Conservation (phyloP, 2,797 vertebrate species). For the Parauchenoglanis punctatus region DNA sequence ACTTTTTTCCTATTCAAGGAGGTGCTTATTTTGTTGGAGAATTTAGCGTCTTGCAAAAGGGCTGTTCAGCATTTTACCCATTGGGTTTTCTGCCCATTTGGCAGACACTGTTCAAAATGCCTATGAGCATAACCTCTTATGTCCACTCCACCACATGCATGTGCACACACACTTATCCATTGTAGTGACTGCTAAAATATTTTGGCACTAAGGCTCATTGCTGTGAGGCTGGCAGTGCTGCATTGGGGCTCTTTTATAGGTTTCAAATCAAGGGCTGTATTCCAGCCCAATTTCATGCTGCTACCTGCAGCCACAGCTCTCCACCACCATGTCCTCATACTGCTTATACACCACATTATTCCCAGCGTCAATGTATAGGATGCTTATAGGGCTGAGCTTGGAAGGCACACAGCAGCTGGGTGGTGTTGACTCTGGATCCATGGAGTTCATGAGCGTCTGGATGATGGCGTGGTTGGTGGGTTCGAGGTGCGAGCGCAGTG, state of each 20-base stretch:
- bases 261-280: slow-evolving; percentile 43
- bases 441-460: slow-evolving; percentile 88
- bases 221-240: slow-evolving; percentile 35
- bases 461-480: slow-evolving; percentile 90
- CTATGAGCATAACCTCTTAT: slow-evolving; percentile 14
- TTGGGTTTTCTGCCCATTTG: slow-evolving; percentile 22
- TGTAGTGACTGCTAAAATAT: slow-evolving; percentile 33
- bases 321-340: slow-evolving; percentile 90
- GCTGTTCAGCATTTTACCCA: slow-evolving; percentile 10
- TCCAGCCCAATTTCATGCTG: slow-evolving; percentile 56
- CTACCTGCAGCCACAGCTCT: slow-evolving; percentile 88
- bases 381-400: slow-evolving; percentile 87
- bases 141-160: slow-evolving; percentile 29
- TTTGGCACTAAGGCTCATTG: slow-evolving; percentile 45
- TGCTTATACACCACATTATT: slow-evolving; percentile 91
- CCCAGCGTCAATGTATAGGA: slow-evolving; percentile 85
- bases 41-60: slow-evolving; percentile 30
- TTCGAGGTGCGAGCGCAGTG: slow-evolving; percentile 84
- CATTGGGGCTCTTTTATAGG: slow-evolving; percentile 20
- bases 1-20: slow-evolving; percentile 35
- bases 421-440: slow-evolving; percentile 83
- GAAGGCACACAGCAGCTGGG: slow-evolving; percentile 87
- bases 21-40: slow-evolving; percentile 46
- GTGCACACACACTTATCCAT: slow-evolving; percentile 39
- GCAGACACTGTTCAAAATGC: slow-evolving; percentile 41